These are phyloP conservation scores for Hybognathus amarus DNA, from an alignment of 2,797 vertebrate genomes.

Conservation along the genomic window DNA sequence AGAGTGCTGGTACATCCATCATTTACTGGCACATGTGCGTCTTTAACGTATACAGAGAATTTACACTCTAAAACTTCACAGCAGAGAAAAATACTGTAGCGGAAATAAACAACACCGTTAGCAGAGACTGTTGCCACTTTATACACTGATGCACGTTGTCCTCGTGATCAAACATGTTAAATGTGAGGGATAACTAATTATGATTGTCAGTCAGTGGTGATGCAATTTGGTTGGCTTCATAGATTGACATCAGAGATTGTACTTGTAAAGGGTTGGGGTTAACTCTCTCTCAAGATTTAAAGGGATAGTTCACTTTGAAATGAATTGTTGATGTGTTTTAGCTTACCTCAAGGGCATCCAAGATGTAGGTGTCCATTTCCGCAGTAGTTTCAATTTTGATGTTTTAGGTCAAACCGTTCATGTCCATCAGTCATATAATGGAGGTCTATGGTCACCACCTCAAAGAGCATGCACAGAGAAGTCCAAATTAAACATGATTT, in stretches of 20 bases:
- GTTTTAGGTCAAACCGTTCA: too few relatives aligned
- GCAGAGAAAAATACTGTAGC: constrained; percentile 24
- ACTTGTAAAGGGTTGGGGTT: constrained; percentile 56
- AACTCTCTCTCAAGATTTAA: neutral
- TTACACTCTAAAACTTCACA: constrained; percentile 17
- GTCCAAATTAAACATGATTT: too few relatives aligned
- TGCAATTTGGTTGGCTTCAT: constrained; percentile 50
- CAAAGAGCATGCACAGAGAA: too few relatives aligned
- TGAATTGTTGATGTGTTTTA: too few relatives aligned
- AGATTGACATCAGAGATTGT: constrained; percentile 57
- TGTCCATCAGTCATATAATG: too few relatives aligned
- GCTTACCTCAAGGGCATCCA: too few relatives aligned
- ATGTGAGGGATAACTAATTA: constrained; percentile 21
- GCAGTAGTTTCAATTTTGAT: too few relatives aligned
- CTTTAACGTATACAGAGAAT: neutral
- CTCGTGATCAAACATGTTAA: neutral
- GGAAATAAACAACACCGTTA: constrained; percentile 28
- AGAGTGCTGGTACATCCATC: constrained; percentile 38
- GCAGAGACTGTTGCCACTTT: constrained; percentile 8
- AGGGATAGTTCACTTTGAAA: too few relatives aligned
- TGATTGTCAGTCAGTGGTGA: constrained; percentile 75
- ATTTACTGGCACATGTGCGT: constrained; percentile 20
- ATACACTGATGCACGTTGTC: neutral
- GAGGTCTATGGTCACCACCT: too few relatives aligned
- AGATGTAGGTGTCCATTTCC: too few relatives aligned